A percentile compares a stretch with the other conserved stretches of the same genome.
Evolutionary conservation across 1,140 invertebrate species (phyloP).

Genomic region (Orchestia grillus): DNA sequence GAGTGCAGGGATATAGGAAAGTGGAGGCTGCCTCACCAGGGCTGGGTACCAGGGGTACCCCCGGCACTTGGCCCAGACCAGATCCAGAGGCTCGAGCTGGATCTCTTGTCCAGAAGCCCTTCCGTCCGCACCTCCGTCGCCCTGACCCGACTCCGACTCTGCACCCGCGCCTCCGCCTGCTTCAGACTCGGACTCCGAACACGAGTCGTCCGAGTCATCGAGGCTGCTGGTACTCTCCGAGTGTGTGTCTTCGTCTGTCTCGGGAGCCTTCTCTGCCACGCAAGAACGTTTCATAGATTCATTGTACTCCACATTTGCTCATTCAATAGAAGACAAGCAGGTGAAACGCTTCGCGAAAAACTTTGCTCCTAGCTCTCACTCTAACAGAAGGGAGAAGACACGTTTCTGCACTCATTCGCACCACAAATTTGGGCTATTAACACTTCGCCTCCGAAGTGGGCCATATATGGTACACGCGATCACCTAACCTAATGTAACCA

Average conservation of each 20-base stretch:
- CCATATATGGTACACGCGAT: no score
- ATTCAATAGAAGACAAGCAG: no score
- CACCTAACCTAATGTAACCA: no score
- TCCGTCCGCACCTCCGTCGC: slow-evolving; percentile 65
- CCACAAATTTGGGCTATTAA: no score
- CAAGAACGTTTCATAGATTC: neutral
- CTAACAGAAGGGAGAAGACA: no score
- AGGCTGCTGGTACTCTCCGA: slow-evolving; percentile 70
- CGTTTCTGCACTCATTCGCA: no score
- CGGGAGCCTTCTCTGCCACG: slow-evolving; percentile 68
- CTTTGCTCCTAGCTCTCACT: no score
- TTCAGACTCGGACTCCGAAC: slow-evolving; percentile 64
- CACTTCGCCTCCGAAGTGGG: no score
- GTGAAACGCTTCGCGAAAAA: no score
- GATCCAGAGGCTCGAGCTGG: slow-evolving; percentile 83
- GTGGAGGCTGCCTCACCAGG: slow-evolving; percentile 74
- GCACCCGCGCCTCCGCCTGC: slow-evolving; percentile 61
- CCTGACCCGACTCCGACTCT: slow-evolving; percentile 65
- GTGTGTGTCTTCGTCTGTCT: slow-evolving; percentile 71
- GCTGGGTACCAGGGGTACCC: slow-evolving; percentile 98
- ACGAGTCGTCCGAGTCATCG: slow-evolving; percentile 62
- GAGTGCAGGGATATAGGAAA: no score
- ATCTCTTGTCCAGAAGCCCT: slow-evolving; percentile 68
- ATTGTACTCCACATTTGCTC: neutral
- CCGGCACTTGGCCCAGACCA: slow-evolving; percentile 97